Evolutionary conservation across 2,113 vertebrate genomes (phyloP).

Genomic region (Gila orcuttii): DNA sequence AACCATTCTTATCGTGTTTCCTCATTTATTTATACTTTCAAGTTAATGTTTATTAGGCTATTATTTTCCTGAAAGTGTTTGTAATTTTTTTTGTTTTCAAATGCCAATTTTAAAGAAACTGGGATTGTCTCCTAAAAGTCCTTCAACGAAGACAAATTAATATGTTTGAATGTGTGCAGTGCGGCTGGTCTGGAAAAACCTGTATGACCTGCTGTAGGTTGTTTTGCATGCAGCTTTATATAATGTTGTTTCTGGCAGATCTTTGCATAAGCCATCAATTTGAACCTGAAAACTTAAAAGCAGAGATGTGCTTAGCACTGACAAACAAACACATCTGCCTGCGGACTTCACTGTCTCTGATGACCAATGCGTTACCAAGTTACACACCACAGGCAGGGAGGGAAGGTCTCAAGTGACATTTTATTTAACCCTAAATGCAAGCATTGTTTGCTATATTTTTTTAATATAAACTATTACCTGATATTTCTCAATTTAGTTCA

Average conservation of each 20-base stretch:
- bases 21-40: neutral
- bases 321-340: conserved; percentile 1
- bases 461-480: neutral
- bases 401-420: neutral
- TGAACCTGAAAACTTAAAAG: neutral
- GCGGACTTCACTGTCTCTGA: neutral
- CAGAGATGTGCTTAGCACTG: neutral
- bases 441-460: neutral
- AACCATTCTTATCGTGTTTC: too few species aligned
- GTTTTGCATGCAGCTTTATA: neutral
- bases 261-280: neutral
- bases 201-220: neutral
- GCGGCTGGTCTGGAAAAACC: neutral
- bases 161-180: neutral
- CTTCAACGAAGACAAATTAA: neutral
- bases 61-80: neutral
- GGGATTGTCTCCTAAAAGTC: neutral
- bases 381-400: neutral
- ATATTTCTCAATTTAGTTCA: neutral
- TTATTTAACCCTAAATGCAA: neutral
- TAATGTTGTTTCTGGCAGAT: neutral
- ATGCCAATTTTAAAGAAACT: neutral
- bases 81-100: neutral
- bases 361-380: conserved; percentile 2
- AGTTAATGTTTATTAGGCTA: neutral